Conservation (phyloP, 1,140 invertebrate species). For the Bradynema listronoti region DNA sequence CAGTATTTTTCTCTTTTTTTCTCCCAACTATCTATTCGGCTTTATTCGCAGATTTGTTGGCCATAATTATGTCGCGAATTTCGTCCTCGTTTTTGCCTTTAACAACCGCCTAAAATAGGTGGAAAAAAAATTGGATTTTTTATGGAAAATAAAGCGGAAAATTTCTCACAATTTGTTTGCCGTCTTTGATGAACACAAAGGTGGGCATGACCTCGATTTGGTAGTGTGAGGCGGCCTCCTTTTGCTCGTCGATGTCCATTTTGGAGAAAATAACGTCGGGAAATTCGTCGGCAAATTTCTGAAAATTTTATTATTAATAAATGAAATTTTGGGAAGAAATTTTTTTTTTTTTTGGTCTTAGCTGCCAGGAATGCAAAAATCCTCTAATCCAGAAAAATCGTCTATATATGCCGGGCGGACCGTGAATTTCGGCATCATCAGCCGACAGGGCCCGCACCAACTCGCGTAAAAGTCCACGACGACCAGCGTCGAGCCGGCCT, state of each 20-base stretch:
- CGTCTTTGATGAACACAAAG: constrained; percentile 51
- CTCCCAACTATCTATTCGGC: no score
- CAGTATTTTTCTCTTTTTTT: no score
- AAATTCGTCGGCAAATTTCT: constrained; percentile 46
- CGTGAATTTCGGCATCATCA: constrained; percentile 76
- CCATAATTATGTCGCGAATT: constrained; percentile 12
- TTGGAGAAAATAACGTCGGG: constrained; percentile 40
- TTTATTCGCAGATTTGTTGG: no score
- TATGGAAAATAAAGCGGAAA: neutral
- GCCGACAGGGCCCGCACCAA: constrained; percentile 79
- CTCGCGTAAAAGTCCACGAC: constrained; percentile 71
- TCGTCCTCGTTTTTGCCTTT: constrained; percentile 45
- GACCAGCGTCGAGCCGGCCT: constrained; percentile 74
- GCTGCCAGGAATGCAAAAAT: neutral
- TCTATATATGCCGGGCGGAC: no score
- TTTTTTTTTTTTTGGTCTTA: neutral
- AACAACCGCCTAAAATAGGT: constrained; percentile 23
- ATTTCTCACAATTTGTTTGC: constrained; percentile 39
- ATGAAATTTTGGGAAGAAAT: constrained; percentile 5
- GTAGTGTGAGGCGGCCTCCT: constrained; percentile 43
- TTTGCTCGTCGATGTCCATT: constrained; percentile 48
- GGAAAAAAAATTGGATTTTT: neutral
- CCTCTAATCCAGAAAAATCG: neutral
- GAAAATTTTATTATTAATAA: constrained; percentile 14
- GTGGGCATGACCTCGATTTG: constrained; percentile 55